Evolutionary conservation across 2,797 vertebrate genomes (phyloP), one percentile per base, ranked within the genome.

Genomic region (Muraenolepis orangiensis): DNA sequence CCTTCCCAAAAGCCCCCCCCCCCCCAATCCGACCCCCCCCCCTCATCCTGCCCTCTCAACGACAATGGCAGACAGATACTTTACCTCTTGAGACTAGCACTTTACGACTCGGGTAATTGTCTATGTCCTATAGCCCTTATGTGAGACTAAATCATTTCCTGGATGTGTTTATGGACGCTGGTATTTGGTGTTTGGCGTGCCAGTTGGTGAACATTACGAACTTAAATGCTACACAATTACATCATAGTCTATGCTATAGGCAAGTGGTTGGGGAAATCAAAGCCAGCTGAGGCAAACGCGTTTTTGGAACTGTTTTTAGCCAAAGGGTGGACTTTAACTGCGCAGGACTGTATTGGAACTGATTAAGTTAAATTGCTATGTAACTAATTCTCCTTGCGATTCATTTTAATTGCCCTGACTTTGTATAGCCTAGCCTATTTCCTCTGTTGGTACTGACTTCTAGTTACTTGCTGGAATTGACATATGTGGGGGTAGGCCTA

Each of bases 61-160:
- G 80, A 92, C 89, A 88, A 89, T 86, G 81, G 79, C 79, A 88
- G 86, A 87, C 82, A 73, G 85, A 84, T 86, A 78, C 86, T 88
- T 90, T 89, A 91, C 85, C 89, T 92, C 86, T 90, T 91, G 72
- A 76, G 76, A 72, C 78, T 67, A 72, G 80, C 83, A 80, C 87
- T 91, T 92, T 90, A 92, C 80, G 80, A 84, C 84, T 77, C 76
- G 78, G 69, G 81, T 92, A 90, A 93, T 91, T 90, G 87, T 84
- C 87, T 83, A 84, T 89, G 88, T 90, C 90, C 87, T 87, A 84
- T 88, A 82, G 81, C 79, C 84, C 86, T 89, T 84, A 87, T 87
- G 87, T 86, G 87, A 87, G 90, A 79, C 85, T 85, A 89, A 89
- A 91, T 89, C 78, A 88, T 91, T 91, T 90, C 87, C 86, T 87